Conservation (phyloP, 2,113 vertebrate genomes). For the Sylvietta virens region DNA sequence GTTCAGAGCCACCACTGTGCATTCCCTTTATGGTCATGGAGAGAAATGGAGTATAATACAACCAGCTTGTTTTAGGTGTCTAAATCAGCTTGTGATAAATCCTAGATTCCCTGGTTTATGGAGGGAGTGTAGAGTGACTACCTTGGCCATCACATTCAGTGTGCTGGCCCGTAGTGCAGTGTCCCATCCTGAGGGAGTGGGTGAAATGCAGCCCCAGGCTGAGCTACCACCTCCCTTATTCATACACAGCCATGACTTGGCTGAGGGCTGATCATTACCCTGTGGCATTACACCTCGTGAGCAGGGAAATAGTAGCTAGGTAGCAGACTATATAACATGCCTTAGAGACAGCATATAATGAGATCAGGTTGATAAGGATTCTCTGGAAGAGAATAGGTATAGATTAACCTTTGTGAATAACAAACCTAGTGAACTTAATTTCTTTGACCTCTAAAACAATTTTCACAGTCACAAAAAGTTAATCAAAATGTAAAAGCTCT, state of each 20-base stretch:
- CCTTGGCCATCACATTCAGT: neutral
- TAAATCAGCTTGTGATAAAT: neutral
- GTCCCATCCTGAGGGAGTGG: neutral
- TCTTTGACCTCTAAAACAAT: neutral
- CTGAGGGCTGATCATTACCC: neutral
- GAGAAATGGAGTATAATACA: neutral
- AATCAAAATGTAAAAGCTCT: neutral
- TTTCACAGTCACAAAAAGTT: neutral
- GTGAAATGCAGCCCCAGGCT: neutral
- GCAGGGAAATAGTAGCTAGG: neutral
- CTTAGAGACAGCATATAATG: neutral
- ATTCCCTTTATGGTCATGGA: neutral
- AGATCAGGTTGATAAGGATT: neutral
- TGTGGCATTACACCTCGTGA: rapidly evolving
- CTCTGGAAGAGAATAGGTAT: neutral
- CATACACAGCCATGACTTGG: neutral
- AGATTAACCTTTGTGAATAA: neutral
- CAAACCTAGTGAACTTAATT: neutral
- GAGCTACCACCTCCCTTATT: neutral
- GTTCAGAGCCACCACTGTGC: neutral
- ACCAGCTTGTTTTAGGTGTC: neutral
- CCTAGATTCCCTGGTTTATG: neutral
- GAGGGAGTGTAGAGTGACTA: neutral
- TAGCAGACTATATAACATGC: neutral
- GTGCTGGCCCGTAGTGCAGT: neutral